These are phyloP conservation scores for Staurois parvus DNA, from an alignment of 2,797 vertebrate genomes.

Conservation along the genomic window DNA sequence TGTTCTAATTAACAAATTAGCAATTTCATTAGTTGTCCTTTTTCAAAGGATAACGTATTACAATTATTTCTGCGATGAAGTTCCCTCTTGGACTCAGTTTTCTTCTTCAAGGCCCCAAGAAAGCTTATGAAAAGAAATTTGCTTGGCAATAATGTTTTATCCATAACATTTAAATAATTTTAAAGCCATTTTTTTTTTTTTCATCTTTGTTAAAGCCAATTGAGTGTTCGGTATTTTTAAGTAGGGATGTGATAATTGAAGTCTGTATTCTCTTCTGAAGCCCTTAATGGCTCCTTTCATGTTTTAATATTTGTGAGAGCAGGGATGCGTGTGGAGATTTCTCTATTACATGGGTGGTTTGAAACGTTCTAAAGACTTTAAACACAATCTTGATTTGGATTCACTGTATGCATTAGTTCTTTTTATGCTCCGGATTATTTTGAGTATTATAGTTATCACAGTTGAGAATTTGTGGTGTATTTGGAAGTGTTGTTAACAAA, in stretches of 20 bases:
- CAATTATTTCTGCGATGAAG: constrained; percentile 7
- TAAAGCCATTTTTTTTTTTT: constrained; percentile 4
- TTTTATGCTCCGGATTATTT: constrained; percentile 9
- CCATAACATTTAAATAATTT: constrained; percentile 45
- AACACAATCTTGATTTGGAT: constrained; percentile 10
- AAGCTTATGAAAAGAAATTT: constrained; percentile 18
- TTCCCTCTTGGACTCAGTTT: constrained; percentile 10
- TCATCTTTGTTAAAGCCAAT: constrained; percentile 42
- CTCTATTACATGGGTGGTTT: constrained; percentile 25
- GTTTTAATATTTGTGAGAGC: constrained; percentile 23
- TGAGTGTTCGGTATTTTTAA: constrained; percentile 33
- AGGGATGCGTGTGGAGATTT: constrained; percentile 16
- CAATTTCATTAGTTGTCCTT: constrained; percentile 12
- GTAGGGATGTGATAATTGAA: constrained; percentile 44
- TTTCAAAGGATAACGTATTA: constrained; percentile 6
- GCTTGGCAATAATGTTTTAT: constrained; percentile 33
- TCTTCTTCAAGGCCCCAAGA: not conserved
- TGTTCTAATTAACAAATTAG: constrained; percentile 9
- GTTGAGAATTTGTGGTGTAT: constrained; percentile 8
- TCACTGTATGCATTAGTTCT: not conserved
- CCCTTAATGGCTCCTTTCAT: constrained; percentile 43
- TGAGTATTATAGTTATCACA: not conserved
- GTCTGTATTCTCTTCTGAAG: constrained; percentile 36
- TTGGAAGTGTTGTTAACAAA: constrained; percentile 9
- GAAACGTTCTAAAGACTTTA: not conserved